These are phyloP conservation scores for Neopipo cinnamomea DNA, from an alignment of 2,113 vertebrate species.

Conservation along the genomic window DNA sequence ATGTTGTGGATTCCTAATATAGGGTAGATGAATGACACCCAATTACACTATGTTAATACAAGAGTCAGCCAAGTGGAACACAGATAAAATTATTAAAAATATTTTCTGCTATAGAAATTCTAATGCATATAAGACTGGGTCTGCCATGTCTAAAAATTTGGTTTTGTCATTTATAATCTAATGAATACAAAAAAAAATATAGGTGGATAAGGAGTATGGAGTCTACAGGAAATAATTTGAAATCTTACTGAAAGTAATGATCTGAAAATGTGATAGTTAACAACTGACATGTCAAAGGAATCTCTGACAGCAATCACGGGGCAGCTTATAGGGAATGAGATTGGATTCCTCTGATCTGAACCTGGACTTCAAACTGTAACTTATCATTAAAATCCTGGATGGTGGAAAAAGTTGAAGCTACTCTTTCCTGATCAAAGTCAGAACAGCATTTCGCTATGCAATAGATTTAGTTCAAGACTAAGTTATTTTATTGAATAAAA, in stretches of 20 bases:
- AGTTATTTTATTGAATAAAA: neutral
- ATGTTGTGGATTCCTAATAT: neutral
- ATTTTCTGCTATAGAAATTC: neutral
- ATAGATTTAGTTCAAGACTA: neutral
- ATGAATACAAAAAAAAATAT: neutral
- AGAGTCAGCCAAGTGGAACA: neutral
- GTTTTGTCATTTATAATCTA: neutral
- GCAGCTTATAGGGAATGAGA: conserved; percentile 14
- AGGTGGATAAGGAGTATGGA: neutral
- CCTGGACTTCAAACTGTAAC: neutral
- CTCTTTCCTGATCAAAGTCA: neutral
- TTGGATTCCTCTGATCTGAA: conserved; percentile 17
- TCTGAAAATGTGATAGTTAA: neutral
- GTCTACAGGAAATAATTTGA: neutral
- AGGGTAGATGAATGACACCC: neutral
- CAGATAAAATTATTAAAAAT: neutral
- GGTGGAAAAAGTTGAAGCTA: neutral
- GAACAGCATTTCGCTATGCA: neutral
- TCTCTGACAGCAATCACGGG: neutral
- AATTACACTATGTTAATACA: neutral
- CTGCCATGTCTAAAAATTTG: neutral
- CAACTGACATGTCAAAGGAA: conserved; percentile 40
- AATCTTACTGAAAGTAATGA: neutral
- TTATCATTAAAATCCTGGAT: neutral
- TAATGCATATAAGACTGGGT: neutral